Evolutionary conservation across 2,797 vertebrate genomes (phyloP).

Genomic region (Chelon labrosus): DNA sequence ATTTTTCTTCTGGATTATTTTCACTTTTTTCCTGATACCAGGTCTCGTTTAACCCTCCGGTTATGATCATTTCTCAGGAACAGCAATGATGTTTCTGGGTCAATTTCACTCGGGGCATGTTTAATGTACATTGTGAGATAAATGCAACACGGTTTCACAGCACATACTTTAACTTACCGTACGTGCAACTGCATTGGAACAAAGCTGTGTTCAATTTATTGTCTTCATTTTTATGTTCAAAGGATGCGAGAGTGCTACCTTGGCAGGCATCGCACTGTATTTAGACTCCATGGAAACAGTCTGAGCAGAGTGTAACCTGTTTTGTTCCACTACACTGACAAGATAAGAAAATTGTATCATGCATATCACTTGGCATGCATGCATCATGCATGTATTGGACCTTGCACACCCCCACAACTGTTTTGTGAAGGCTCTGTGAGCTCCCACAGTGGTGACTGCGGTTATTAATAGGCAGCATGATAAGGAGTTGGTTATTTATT

Average conservation of each 20-base stretch:
- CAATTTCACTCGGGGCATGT: too few relatives aligned
- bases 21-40: too few relatives aligned
- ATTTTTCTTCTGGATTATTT: too few relatives aligned
- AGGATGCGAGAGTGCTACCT: slow-evolving; percentile 8
- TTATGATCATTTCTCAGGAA: too few relatives aligned
- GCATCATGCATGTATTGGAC: slow-evolving; percentile 25
- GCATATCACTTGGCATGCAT: slow-evolving; percentile 15
- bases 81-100: too few relatives aligned
- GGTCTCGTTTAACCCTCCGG: too few relatives aligned
- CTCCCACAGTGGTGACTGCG: slow-evolving; percentile 17
- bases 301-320: not conserved
- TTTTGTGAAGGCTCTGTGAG: slow-evolving; percentile 14
- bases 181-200: too few relatives aligned
- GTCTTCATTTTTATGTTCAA: not conserved
- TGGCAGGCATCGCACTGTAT: slow-evolving; percentile 8
- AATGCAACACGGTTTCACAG: too few relatives aligned
- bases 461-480: slow-evolving; percentile 44
- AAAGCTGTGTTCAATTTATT: too few relatives aligned
- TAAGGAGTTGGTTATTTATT: slow-evolving; percentile 57
- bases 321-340: not conserved
- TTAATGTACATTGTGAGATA: too few relatives aligned
- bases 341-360: slow-evolving; percentile 14
- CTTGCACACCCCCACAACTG: slow-evolving; percentile 1
- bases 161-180: too few relatives aligned
- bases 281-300: slow-evolving; percentile 58